Conservation (phyloP, 2,888 invertebrate genomes). For the Mallateleia sp. region DNA sequence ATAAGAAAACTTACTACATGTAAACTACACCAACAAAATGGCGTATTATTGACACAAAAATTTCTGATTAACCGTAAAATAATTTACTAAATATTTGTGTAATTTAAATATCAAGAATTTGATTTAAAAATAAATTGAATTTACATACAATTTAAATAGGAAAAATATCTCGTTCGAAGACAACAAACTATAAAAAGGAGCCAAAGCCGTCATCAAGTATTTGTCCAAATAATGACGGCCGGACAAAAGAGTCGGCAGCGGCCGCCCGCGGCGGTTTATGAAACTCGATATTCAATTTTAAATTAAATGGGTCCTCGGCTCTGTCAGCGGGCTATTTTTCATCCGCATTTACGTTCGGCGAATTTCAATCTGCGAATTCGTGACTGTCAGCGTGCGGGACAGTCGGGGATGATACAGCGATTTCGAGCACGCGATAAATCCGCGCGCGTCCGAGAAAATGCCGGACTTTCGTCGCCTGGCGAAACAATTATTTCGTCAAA, state of each 20-base stretch:
- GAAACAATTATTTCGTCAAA: constrained; percentile 49
- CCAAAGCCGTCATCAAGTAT: constrained; percentile 1
- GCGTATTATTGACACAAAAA: no score
- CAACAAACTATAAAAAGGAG: no score
- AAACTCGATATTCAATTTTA: constrained; percentile 43
- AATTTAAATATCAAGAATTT: no score
- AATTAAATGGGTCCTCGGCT: constrained; percentile 28
- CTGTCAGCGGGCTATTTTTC: constrained; percentile 53
- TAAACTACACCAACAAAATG: no score
- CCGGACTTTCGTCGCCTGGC: constrained; percentile 35
- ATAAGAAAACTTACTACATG: no score
- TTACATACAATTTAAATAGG: no score
- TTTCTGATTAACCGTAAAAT: no score
- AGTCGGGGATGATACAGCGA: constrained; percentile 14
- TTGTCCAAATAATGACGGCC: constrained; percentile 5
- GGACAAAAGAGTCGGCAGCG: constrained; percentile 32
- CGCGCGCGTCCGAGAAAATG: constrained; percentile 47
- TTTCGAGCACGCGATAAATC: constrained; percentile 59
- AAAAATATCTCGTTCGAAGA: no score
- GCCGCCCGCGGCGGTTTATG: constrained; percentile 37
- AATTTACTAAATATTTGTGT: no score
- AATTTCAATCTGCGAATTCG: constrained; percentile 56
- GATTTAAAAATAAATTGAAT: no score
- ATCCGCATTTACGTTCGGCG: constrained; percentile 34
- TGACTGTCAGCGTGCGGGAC: constrained; percentile 28